Percentiles rank a stretch among this genome's conserved stretches.
Evolutionary conservation across 2,888 invertebrate species (phyloP).

Genomic region (Neoaliturus tenellus): DNA sequence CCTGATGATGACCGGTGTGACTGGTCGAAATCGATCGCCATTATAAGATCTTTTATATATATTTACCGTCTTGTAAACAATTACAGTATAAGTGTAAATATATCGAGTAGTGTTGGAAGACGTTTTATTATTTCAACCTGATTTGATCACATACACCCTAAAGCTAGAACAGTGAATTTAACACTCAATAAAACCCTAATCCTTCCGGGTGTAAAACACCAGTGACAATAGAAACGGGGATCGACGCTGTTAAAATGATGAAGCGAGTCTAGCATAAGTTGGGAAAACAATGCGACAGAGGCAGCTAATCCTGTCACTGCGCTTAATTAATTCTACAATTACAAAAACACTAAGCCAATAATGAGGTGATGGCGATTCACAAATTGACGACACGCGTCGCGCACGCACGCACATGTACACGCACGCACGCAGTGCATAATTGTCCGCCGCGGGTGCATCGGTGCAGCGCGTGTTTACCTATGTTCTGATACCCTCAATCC

Average conservation of each 20-base stretch:
- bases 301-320: conserved; percentile 28
- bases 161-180: neutral
- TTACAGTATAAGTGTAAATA: too few species aligned
- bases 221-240: neutral
- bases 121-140: too few species aligned
- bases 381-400: conserved; percentile 37
- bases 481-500: too few species aligned
- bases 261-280: conserved; percentile 45
- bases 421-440: neutral
- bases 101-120: too few species aligned
- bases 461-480: too few species aligned
- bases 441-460: neutral
- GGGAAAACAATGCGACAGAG: conserved; percentile 43
- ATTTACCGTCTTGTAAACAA: too few species aligned
- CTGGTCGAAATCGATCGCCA: too few species aligned
- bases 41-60: too few species aligned
- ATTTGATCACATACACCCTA: too few species aligned
- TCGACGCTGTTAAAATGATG: conserved; percentile 40
- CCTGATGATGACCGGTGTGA: too few species aligned
- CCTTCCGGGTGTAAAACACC: neutral
- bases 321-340: conserved; percentile 40
- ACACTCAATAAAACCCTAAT: conserved; percentile 14
- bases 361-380: conserved; percentile 38
- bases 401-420: neutral
- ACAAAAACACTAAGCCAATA: conserved; percentile 44